Percentiles rank a stretch among this genome's conserved stretches.
Conservation (phyloP, 2,888 invertebrate species). For the Mesoligia furuncula region DNA sequence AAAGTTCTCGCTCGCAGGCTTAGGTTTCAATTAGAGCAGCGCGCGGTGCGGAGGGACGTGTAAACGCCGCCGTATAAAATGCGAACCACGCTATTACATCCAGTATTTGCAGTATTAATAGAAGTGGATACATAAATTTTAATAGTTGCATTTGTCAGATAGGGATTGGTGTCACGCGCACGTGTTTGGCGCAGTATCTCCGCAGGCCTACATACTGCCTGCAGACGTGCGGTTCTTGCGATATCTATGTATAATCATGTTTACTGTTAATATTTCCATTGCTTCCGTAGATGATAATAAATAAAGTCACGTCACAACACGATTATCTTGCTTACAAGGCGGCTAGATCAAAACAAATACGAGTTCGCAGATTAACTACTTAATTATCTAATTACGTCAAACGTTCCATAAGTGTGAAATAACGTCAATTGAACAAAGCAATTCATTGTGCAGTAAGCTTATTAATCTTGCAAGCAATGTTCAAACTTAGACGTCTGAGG, state of each 20-base stretch:
- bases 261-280: constrained; percentile 56
- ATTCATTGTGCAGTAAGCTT: constrained; percentile 26
- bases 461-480: constrained; percentile 13
- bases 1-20: constrained; percentile 69
- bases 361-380: constrained; percentile 50
- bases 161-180: constrained; percentile 79
- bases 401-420: constrained; percentile 33
- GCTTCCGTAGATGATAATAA: constrained; percentile 55
- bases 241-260: constrained; percentile 44
- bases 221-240: constrained; percentile 34
- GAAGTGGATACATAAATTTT: constrained; percentile 79
- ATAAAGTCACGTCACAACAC: constrained; percentile 45
- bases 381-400: constrained; percentile 58
- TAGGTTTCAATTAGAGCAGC: constrained; percentile 75
- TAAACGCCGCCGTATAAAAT: constrained; percentile 74
- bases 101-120: constrained; percentile 79
- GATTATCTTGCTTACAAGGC: constrained; percentile 55
- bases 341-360: constrained; percentile 54
- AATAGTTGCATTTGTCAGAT: constrained; percentile 77
- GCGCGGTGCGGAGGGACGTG: constrained; percentile 68
- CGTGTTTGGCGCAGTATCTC: constrained; percentile 68
- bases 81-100: constrained; percentile 74
- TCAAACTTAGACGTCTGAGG: constrained; percentile 18
- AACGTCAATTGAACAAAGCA: constrained; percentile 29
- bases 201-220: constrained; percentile 46